phyloP scores from a whole-genome alignment of 1,140 invertebrate genomes.

The Panagrolaimus sp. region DNA sequence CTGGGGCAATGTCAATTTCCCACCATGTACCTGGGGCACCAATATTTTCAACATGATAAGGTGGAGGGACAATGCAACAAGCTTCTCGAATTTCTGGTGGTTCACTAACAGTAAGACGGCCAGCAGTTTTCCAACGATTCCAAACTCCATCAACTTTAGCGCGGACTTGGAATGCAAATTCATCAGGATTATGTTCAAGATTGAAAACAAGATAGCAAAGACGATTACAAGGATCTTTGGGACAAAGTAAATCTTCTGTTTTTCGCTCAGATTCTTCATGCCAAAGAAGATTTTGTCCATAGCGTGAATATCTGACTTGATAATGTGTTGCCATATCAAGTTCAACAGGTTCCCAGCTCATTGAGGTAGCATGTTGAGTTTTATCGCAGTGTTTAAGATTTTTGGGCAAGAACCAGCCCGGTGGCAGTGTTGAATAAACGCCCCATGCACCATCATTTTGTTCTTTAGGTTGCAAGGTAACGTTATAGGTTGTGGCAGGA shows the following conservation, averaged over 20 bases:
- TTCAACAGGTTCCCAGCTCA: conserved; percentile 58
- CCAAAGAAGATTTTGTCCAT: conserved; percentile 50
- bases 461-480: conserved; percentile 54
- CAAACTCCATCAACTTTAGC: conserved; percentile 58
- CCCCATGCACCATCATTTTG: conserved; percentile 57
- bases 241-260: conserved; percentile 51
- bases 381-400: conserved; percentile 58
- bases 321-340: conserved; percentile 53
- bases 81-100: conserved; percentile 49
- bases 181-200: conserved; percentile 46
- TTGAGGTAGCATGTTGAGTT: conserved; percentile 53
- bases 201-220: conserved; percentile 59
- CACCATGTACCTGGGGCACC: conserved; percentile 50
- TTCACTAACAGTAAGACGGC: conserved; percentile 40
- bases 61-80: conserved; percentile 58
- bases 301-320: conserved; percentile 55
- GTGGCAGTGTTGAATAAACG: conserved; percentile 56
- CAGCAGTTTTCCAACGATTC: conserved; percentile 58
- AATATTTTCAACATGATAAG: conserved; percentile 57
- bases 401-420: conserved; percentile 57
- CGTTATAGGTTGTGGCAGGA: conserved; percentile 58
- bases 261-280: conserved; percentile 44
- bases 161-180: conserved; percentile 57
- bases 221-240: conserved; percentile 52
- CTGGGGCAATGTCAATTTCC: conserved; percentile 53